Conservation (phyloP, 2,797 vertebrate species). For the Lithobates pipiens region DNA sequence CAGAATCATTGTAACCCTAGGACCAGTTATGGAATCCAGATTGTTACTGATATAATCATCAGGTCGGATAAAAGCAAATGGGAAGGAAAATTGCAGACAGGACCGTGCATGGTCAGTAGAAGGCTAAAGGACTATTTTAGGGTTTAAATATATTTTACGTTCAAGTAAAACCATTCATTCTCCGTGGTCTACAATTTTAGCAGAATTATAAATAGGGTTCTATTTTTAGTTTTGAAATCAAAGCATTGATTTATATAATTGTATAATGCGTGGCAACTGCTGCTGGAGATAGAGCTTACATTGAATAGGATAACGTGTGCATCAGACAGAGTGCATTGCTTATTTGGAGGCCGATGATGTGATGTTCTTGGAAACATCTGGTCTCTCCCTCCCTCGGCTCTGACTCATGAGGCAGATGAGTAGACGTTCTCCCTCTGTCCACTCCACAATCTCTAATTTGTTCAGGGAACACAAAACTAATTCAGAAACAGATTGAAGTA, state of each 20-base stretch:
- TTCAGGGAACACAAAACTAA: slow-evolving; percentile 30
- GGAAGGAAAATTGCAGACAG: neutral
- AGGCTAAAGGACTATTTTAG: neutral
- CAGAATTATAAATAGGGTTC: no score
- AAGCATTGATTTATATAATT: neutral
- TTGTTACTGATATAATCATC: no score
- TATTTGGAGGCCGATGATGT: slow-evolving; percentile 14
- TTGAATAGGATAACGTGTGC: neutral
- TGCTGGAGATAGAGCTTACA: neutral
- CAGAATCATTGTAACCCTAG: no score
- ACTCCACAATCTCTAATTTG: slow-evolving; percentile 35
- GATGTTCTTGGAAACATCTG: slow-evolving; percentile 18
- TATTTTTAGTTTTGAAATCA: neutral
- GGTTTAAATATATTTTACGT: neutral
- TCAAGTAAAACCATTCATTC: neutral
- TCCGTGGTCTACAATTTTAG: neutral
- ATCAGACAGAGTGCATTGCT: slow-evolving; percentile 12
- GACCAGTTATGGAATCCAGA: neutral
- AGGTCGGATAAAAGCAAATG: neutral
- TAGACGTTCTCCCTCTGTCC: slow-evolving; percentile 28
- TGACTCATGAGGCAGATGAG: slow-evolving; percentile 53
- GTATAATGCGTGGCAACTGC: neutral
- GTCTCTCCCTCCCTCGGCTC: slow-evolving; percentile 19
- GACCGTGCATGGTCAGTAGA: no score
- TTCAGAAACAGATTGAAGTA: slow-evolving; percentile 23